These are phyloP conservation scores for Tadarida brasiliensis DNA, from an alignment of 2,797 vertebrate genomes.

Conservation along the genomic window DNA sequence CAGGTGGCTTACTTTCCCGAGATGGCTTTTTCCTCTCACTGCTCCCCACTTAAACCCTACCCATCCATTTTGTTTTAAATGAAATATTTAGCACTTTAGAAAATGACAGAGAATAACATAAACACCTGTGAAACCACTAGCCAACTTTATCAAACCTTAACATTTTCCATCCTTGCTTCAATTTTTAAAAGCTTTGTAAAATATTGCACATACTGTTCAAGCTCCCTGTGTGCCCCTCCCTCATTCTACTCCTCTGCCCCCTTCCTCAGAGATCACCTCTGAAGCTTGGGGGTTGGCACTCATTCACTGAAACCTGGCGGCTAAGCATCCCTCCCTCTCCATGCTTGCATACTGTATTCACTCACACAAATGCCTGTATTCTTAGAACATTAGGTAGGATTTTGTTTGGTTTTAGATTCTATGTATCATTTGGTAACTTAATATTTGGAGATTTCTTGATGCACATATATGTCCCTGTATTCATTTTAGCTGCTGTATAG, in stretches of 20 bases:
- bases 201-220: not conserved
- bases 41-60: not conserved
- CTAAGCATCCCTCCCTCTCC: not conserved
- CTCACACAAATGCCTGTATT: not conserved
- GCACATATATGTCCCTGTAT: not conserved
- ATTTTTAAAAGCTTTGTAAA: conserved; percentile 4
- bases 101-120: not conserved
- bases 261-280: not conserved
- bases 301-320: not conserved
- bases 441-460: not conserved
- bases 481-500: not conserved
- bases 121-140: not conserved
- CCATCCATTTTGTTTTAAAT: not conserved
- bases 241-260: not conserved
- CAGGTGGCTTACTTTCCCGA: not conserved
- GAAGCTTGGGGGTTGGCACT: not conserved
- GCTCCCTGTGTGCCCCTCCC: too few species aligned
- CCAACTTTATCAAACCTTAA: not conserved
- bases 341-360: not conserved
- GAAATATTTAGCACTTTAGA: not conserved
- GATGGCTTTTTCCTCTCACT: not conserved
- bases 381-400: not conserved
- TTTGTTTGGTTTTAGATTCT: not conserved
- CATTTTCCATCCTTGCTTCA: not conserved
- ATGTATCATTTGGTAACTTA: not conserved